Evolutionary conservation across 2,113 vertebrate species (phyloP).

Genomic region (human): GRCh38 chr1:71035001-71035500

Average conservation of each 20-base stretch:
- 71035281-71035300: neutral
- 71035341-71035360: neutral
- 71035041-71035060: conserved; percentile 3
- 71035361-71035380: neutral
- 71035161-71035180: neutral
- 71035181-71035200: conserved; percentile 13
- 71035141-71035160: neutral
- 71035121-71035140: conserved; percentile 11
- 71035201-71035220: conserved; percentile 8
- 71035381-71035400: neutral
- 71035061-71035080: neutral
- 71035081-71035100: neutral
- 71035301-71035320: neutral
- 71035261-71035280: neutral
- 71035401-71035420: neutral
- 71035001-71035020: neutral
- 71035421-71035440: neutral
- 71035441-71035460: neutral
- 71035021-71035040: neutral
- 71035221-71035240: neutral
- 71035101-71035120: conserved; percentile 18
- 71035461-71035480: neutral
- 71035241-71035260: neutral
- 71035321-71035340: neutral
- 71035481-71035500: neutral